These are phyloP conservation scores for Brevimyrus niger DNA, from an alignment of 2,113 vertebrate genomes.

Conservation along the genomic window DNA sequence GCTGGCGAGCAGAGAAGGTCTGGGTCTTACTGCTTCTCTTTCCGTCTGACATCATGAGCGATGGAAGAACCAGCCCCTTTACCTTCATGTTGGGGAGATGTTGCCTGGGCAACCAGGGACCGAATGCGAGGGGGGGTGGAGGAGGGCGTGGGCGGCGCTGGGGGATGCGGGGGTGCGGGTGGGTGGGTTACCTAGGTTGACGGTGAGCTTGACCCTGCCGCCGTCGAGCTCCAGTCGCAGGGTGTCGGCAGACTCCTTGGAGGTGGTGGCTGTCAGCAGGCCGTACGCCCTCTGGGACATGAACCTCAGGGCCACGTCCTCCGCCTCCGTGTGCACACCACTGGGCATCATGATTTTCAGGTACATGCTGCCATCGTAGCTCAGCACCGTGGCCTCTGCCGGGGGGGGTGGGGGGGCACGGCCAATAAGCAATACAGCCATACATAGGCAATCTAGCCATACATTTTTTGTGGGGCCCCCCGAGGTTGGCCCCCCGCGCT, in stretches of 20 bases:
- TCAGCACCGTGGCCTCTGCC: conserved; percentile 83
- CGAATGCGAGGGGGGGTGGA: background rate
- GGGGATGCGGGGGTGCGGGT: background rate
- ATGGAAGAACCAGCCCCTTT: background rate
- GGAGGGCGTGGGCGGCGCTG: conserved; percentile 9
- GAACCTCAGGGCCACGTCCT: conserved; percentile 87
- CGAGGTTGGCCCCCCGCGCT: too few species aligned
- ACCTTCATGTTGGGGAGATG: background rate
- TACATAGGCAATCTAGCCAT: background rate
- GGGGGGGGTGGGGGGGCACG: background rate
- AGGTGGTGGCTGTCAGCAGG: conserved; percentile 88
- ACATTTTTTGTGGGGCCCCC: background rate
- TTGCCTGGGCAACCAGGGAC: background rate
- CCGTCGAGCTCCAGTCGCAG: conserved; percentile 88
- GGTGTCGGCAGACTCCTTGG: conserved; percentile 75
- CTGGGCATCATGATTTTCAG: conserved; percentile 82
- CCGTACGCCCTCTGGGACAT: conserved; percentile 91
- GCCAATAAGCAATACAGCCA: too few species aligned
- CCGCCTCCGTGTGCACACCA: conserved; percentile 82
- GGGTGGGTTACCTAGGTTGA: conserved; percentile 94
- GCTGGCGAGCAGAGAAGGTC: background rate
- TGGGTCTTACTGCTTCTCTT: background rate
- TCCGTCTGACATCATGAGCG: background rate
- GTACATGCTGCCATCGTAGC: conserved; percentile 91
- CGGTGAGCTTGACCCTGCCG: conserved; percentile 84